phyloP scores from a whole-genome alignment of 2,113 vertebrate species.

The Silurus meridionalis region DNA sequence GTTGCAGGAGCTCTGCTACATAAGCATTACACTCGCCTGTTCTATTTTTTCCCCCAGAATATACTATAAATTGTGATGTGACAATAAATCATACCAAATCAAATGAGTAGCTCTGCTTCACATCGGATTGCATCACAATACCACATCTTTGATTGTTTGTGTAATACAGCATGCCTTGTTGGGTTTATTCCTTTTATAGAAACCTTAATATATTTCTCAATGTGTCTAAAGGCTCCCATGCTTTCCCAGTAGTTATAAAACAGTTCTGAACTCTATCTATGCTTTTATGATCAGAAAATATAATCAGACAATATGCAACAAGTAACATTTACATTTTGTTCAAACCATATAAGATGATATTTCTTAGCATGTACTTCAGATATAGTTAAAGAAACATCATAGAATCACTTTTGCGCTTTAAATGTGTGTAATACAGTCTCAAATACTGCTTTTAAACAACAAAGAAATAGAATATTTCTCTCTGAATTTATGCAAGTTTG shows the following conservation, averaged over 20 bases:
- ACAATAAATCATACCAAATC: not conserved
- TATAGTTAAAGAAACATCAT: not conserved
- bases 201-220: not conserved
- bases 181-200: not conserved
- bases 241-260: not conserved
- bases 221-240: not conserved
- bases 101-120: not conserved
- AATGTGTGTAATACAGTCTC: slow-evolving; percentile 8
- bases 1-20: not conserved
- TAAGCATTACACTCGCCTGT: not conserved
- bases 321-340: not conserved
- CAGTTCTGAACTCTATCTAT: not conserved
- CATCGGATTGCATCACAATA: not conserved
- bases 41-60: not conserved
- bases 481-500: slow-evolving; percentile 17
- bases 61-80: not conserved
- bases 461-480: not conserved
- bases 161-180: not conserved
- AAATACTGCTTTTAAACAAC: not conserved
- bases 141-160: not conserved
- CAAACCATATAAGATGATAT: not conserved
- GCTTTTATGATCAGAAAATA: not conserved
- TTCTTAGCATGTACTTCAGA: not conserved
- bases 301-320: not conserved
- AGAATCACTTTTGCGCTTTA: not conserved